Conservation (phyloP, 2,888 invertebrate species). For the Thera obeliscata region DNA sequence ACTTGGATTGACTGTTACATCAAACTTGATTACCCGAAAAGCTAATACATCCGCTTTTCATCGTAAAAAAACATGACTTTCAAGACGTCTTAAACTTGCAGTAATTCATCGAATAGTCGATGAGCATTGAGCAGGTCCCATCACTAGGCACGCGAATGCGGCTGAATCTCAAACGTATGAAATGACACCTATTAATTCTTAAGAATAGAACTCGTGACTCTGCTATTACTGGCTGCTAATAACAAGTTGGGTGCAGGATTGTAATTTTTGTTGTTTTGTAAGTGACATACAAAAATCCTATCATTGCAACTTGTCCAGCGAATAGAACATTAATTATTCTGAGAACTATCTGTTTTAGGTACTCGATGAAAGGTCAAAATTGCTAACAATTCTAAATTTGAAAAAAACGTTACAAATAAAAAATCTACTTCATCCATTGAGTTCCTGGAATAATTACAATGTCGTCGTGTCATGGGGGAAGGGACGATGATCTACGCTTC, state of each 20-base stretch:
- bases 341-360: background rate
- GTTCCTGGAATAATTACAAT: too few species aligned
- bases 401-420: too few species aligned
- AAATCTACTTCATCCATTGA: too few species aligned
- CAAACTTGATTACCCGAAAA: too few species aligned
- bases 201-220: constrained; percentile 52
- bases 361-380: background rate
- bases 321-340: background rate
- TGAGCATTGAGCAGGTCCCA: constrained; percentile 14
- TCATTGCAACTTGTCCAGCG: background rate
- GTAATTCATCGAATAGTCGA: background rate
- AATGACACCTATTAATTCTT: constrained; percentile 56
- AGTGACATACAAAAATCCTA: background rate
- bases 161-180: constrained; percentile 61
- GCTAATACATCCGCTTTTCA: too few species aligned
- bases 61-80: too few species aligned
- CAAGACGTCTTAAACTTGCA: background rate
- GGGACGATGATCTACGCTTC: too few species aligned
- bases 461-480: too few species aligned
- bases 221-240: constrained; percentile 54
- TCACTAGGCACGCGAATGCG: constrained; percentile 48
- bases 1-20: too few species aligned
- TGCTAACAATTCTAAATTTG: too few species aligned
- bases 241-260: constrained; percentile 28
- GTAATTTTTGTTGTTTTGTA: background rate